These are phyloP conservation scores for Glyphotaelius pellucidus DNA, from an alignment of 2,888 invertebrate genomes.

Conservation along the genomic window DNA sequence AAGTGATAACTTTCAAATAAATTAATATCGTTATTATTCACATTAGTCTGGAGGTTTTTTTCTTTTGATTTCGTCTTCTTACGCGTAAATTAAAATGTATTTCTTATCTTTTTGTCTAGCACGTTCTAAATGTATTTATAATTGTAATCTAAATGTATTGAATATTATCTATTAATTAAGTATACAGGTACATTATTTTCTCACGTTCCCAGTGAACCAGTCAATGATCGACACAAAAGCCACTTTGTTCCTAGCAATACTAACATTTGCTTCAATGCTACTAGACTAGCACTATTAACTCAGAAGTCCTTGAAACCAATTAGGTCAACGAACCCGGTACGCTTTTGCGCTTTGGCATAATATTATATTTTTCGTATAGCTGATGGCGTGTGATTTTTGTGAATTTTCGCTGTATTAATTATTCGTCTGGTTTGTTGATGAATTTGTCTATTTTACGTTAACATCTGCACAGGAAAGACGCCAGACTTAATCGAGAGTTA, in stretches of 20 bases:
- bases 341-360: constrained; percentile 11
- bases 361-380: constrained; percentile 1
- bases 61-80: not conserved
- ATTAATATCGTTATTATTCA: not conserved
- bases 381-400: constrained; percentile 32
- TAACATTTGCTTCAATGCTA: constrained; percentile 14
- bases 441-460: constrained; percentile 18
- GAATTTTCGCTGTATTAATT: constrained; percentile 13
- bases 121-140: not conserved
- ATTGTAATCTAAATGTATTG: not conserved
- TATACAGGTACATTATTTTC: not conserved
- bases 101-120: not conserved
- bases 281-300: constrained; percentile 6
- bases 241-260: not conserved
- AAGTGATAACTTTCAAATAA: not conserved
- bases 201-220: not conserved
- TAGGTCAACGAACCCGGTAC: constrained; percentile 34
- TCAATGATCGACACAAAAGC: not conserved
- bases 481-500: not conserved
- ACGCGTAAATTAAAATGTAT: not conserved
- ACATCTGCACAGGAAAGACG: not conserved
- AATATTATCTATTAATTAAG: not conserved
- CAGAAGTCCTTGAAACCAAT: constrained; percentile 37
- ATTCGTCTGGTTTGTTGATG: constrained; percentile 19
- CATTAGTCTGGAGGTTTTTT: not conserved